Conservation (phyloP, 2,888 invertebrate species). For the Microctonus aethiopoides region DNA sequence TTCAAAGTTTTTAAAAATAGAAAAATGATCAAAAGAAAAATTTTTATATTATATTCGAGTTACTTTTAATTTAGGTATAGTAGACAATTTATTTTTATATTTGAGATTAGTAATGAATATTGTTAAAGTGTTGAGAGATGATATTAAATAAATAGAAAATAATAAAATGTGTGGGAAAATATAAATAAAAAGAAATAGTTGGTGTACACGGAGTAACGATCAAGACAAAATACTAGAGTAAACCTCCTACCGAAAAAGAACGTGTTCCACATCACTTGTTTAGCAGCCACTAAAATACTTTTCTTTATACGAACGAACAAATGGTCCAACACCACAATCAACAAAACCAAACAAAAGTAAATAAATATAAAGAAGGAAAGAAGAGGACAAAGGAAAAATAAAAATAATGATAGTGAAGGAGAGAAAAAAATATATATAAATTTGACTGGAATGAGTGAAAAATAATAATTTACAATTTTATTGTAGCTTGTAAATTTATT, state of each 20-base stretch:
- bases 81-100: no score
- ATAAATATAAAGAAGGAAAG: neutral
- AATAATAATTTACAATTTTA: neutral
- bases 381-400: neutral
- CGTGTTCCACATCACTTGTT: neutral
- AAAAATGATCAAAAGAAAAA: no score
- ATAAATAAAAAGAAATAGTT: neutral
- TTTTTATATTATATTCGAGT: no score
- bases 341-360: neutral
- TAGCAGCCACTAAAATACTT: neutral
- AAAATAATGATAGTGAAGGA: neutral
- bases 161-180: neutral
- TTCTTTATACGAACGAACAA: conserved; percentile 2
- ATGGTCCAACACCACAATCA: neutral
- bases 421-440: neutral
- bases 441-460: neutral
- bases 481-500: neutral
- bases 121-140: no score
- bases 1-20: no score
- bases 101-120: no score
- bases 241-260: neutral
- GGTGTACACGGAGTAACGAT: conserved; percentile 4
- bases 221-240: neutral
- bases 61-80: no score
- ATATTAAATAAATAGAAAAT: neutral